Conservation (phyloP, 2,888 invertebrate genomes). For the Elysia crispata region DNA sequence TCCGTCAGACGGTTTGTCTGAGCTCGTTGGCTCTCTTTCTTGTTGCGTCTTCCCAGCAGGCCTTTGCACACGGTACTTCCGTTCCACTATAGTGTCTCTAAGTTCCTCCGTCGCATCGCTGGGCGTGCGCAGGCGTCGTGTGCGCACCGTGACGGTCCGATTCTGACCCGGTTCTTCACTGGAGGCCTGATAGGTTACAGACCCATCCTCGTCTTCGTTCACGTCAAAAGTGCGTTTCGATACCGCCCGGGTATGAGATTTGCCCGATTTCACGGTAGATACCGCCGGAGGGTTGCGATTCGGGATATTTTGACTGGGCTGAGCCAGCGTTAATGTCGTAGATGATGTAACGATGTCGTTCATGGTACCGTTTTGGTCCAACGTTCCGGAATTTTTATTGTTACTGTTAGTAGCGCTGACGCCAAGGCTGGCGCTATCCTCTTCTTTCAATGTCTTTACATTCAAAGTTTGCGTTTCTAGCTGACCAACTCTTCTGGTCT, state of each 20-base stretch:
- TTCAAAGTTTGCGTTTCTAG: no score
- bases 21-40: no score
- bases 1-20: conserved; percentile 6
- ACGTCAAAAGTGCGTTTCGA: conserved; percentile 58
- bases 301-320: no score
- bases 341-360: conserved; percentile 1
- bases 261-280: no score
- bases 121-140: conserved; percentile 60
- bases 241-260: neutral
- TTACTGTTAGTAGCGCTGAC: no score
- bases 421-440: no score
- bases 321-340: neutral
- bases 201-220: conserved; percentile 65
- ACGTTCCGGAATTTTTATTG: no score
- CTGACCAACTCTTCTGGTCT: no score
- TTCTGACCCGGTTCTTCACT: conserved; percentile 58
- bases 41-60: no score
- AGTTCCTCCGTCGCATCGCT: conserved; percentile 64
- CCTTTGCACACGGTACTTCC: conserved; percentile 40
- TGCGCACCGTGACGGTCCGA: conserved; percentile 63
- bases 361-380: neutral
- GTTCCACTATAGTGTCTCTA: conserved; percentile 66
- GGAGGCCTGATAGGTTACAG: conserved; percentile 58
- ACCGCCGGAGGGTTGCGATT: no score
- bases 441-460: no score